A percentile compares a stretch with the other conserved stretches of the same genome.
phyloP scores from a whole-genome alignment of 2,888 invertebrate species.

The Archips crataeganus region DNA sequence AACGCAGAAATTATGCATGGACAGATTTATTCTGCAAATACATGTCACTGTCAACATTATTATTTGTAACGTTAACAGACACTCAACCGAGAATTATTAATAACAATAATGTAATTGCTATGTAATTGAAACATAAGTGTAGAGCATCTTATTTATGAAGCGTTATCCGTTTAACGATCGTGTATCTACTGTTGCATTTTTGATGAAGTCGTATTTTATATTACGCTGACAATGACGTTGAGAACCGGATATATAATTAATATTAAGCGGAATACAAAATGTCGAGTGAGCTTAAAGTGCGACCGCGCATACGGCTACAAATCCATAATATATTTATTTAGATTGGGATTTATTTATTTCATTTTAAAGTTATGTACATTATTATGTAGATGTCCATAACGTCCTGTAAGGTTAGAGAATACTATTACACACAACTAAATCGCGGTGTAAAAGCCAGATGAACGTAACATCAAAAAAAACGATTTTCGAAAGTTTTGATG shows the following conservation, averaged over 20 bases:
- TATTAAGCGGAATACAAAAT: too few relatives aligned
- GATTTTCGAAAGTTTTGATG: too few relatives aligned
- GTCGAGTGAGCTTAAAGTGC: too few relatives aligned
- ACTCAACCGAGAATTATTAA: not conserved
- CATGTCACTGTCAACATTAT: constrained; percentile 4
- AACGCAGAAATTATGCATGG: constrained; percentile 33
- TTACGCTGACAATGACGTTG: constrained; percentile 54
- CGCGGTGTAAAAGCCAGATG: too few relatives aligned
- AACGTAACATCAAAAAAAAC: too few relatives aligned
- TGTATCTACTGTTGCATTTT: constrained; percentile 65
- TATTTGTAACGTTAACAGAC: not conserved
- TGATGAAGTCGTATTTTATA: constrained; percentile 65
- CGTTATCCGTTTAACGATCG: not conserved
- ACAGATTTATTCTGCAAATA: constrained; percentile 14
- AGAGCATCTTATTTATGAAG: not conserved
- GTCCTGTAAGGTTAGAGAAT: too few relatives aligned
- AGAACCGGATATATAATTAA: constrained; percentile 46
- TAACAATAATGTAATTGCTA: not conserved
- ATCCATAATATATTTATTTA: too few relatives aligned
- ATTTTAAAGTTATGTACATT: too few relatives aligned
- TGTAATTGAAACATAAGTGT: not conserved
- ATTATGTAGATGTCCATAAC: too few relatives aligned
- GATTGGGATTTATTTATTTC: too few relatives aligned
- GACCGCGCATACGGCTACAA: too few relatives aligned
- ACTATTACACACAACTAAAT: too few relatives aligned